Evolutionary conservation across 2,797 vertebrate species (phyloP).

Genomic region (Octomys mimax): DNA sequence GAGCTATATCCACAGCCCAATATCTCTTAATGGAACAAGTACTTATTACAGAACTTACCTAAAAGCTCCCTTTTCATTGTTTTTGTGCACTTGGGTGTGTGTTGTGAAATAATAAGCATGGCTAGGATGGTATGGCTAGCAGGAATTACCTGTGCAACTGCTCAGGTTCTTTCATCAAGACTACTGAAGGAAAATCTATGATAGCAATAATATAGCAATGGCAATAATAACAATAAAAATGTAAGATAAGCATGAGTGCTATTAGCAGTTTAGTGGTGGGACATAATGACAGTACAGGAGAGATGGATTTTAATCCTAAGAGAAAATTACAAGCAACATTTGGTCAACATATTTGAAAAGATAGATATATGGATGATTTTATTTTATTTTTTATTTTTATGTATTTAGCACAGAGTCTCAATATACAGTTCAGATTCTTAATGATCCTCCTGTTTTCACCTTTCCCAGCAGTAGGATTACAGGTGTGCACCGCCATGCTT

Average conservation of each 20-base stretch:
- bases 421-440: too few species aligned
- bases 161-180: background rate
- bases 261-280: background rate
- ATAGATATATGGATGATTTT: background rate
- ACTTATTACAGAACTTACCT: background rate
- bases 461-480: too few species aligned
- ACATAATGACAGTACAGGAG: background rate
- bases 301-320: background rate
- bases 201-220: background rate
- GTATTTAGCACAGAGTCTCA: too few species aligned
- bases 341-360: background rate
- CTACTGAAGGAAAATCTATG: background rate
- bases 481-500: too few species aligned
- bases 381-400: too few species aligned
- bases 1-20: too few species aligned
- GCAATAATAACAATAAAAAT: background rate
- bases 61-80: background rate
- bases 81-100: background rate
- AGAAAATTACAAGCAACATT: slow-evolving; percentile 17
- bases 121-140: background rate
- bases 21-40: background rate
- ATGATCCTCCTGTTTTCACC: too few species aligned
- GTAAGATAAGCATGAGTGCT: background rate
- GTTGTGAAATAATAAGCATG: background rate
- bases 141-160: background rate